Base-by-base conservation (phyloP, 2,888 invertebrate species). In the Caenorhabditis afra region DNA sequence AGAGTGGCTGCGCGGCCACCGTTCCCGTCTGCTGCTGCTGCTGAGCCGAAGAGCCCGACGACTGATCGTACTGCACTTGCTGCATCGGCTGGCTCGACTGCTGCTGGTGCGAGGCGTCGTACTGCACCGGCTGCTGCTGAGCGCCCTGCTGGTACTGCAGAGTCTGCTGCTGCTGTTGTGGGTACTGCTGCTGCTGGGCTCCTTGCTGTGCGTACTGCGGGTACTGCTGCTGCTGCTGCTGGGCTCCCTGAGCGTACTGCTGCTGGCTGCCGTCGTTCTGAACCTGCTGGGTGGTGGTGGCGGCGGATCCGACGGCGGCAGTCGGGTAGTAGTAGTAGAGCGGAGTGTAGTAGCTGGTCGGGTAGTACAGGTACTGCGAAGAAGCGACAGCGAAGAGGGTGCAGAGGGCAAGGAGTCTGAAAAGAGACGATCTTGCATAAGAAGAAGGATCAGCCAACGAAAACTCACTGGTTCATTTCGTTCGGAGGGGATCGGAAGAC, bases 271-370 rank as follows among this genome's bases (percentile, higher is more conserved):
- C 62, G 45, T 65, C 70, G 14, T 81, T 57, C 50, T 66, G 61
- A 5, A 16, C 22, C 29, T 71, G 67, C 11, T 53, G 53, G 2
- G 29, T 29, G 52, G 52, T 29, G 23, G 22, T n/a, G 41, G 55
- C 23, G 18, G 39, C 55, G 11, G 77, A 64, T 44, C 68, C 68
- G 18, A 59, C 59, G 8, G 65, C 65, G 41, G 64, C 78, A 8
- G 81, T 79, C 47, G 82, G 77, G 57, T 77, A 75, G 37, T 81
- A 81, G 59, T 82, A 82, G 65, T 78, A 78, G 35, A 74, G 47
- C 16, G 83, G 83, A 29, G 81, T 81, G 62, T 83, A 83, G 62
- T 83, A 83, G 53, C 77, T 64, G 20, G 82, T 59, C 45, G 80
- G 81, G 65, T 81, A 80, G 61, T 82, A 82, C 50, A 61, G n/a